phyloP scores from a whole-genome alignment of 2,888 invertebrate species.

The Osmoderma eremita region DNA sequence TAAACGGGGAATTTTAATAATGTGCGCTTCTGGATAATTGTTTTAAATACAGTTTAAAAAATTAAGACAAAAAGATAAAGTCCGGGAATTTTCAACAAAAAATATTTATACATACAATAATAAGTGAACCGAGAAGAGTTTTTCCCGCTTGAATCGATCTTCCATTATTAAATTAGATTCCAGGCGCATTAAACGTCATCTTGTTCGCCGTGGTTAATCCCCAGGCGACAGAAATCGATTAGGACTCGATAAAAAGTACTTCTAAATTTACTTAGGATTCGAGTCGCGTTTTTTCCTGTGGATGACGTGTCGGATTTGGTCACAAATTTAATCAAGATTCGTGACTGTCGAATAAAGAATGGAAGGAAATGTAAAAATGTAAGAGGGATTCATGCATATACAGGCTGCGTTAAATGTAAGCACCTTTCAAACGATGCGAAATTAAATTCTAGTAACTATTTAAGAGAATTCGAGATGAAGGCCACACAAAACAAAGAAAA shows the following conservation, averaged over 20 bases:
- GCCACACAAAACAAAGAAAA: no score
- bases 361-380: constrained; percentile 3
- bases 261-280: constrained; percentile 41
- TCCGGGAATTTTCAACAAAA: constrained; percentile 22
- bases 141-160: constrained; percentile 10
- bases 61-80: no score
- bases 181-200: constrained; percentile 12
- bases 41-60: no score
- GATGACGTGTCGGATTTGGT: constrained; percentile 32
- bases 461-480: no score
- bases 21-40: no score
- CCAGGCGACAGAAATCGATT: constrained; percentile 36
- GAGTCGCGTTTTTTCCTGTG: constrained; percentile 35
- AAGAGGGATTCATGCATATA: no score
- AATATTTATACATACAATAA: not conserved
- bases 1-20: no score
- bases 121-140: constrained; percentile 16
- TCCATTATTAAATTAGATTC: constrained; percentile 33
- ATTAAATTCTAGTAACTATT: no score
- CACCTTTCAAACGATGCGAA: no score
- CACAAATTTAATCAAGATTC: constrained; percentile 30
- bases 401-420: no score
- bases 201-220: constrained; percentile 11
- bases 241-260: constrained; percentile 32
- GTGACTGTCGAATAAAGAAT: constrained; percentile 29